phyloP scores from a whole-genome alignment of 2,113 vertebrate species.

The Scortum barcoo region DNA sequence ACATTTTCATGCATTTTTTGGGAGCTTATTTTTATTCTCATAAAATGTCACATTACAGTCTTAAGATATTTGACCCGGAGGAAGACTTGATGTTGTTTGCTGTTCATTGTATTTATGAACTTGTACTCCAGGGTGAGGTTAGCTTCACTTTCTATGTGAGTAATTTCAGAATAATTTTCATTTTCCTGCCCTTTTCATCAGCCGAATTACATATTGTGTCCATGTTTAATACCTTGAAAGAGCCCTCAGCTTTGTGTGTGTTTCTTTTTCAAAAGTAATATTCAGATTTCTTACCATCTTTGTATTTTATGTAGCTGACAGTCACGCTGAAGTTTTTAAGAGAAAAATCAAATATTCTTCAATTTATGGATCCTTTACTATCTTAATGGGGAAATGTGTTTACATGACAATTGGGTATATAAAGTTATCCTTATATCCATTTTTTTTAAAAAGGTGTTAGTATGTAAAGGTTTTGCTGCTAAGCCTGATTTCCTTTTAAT shows the following conservation, averaged over 20 bases:
- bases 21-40: conserved; percentile 9
- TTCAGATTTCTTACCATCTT: conserved; percentile 28
- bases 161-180: conserved; percentile 17
- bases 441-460: conserved; percentile 41
- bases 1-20: not conserved
- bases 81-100: conserved; percentile 27
- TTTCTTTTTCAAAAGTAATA: conserved; percentile 25
- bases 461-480: conserved; percentile 42
- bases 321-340: conserved; percentile 41
- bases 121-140: conserved; percentile 9
- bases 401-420: conserved; percentile 61
- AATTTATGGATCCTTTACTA: conserved; percentile 36
- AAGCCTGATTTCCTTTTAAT: conserved; percentile 37
- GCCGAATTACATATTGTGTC: conserved; percentile 28
- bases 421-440: conserved; percentile 28
- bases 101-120: conserved; percentile 18
- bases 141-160: conserved; percentile 2
- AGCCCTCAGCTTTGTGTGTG: conserved; percentile 39
- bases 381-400: conserved; percentile 62
- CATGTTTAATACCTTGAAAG: conserved; percentile 47
- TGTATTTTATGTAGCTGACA: conserved; percentile 51
- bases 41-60: conserved; percentile 34
- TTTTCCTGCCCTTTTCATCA: conserved; percentile 42
- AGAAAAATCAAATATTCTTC: conserved; percentile 26
- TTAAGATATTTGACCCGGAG: conserved; percentile 27